Base-by-base conservation (phyloP, 2,113 vertebrate species). In the Columba janthina region DNA sequence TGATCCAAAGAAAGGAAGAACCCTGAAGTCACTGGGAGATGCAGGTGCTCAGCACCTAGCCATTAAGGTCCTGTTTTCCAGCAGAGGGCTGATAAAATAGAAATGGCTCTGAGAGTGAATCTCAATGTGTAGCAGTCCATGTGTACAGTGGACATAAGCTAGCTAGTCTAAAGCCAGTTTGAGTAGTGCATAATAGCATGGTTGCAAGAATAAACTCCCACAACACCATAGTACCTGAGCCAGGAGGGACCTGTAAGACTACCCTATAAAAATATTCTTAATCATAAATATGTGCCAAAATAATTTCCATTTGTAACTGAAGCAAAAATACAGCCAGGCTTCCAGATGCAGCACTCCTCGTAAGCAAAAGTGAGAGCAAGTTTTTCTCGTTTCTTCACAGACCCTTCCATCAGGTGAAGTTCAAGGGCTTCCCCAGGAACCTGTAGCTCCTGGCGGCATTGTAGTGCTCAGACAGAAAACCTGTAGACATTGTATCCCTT, bases 371-470 rank as follows among this genome's bases (percentile, higher is more conserved):
- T 6, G 8, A 84, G 58, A 85, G 40, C 74, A 83, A 76, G 89
- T 36, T 89, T 73, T 89, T 89, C 67, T 70, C 71, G 60, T 89
- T 95, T 88, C 60, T 88, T 60, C 71, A 71, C 51, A 81, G 76
- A 88, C 28, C 44, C 61, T 46, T 88, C 48, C 25, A 36, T 48
- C 13, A 60, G 12, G 17, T 71, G 42, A 85, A 80, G 46, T 64
- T 66, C 3, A 2, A 88, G 69, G 32, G 54, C 51, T 85, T 88
- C 42, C 44, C 17, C 10, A 81, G 42, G 42, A 95, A 53, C 57
- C 7, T 74, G 18, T 32, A 14, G 25, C 67, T 81, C 69, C 64
- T 64, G 42, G 17, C 58, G 42, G n/a, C 6, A 58, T 84, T 69
- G 58, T 5, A 80, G 57, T 29, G 69, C 67, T 84, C 48, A 90